These are phyloP conservation scores for Leptopterna dolabrata DNA, from an alignment of 2,888 invertebrate species.

Conservation along the genomic window DNA sequence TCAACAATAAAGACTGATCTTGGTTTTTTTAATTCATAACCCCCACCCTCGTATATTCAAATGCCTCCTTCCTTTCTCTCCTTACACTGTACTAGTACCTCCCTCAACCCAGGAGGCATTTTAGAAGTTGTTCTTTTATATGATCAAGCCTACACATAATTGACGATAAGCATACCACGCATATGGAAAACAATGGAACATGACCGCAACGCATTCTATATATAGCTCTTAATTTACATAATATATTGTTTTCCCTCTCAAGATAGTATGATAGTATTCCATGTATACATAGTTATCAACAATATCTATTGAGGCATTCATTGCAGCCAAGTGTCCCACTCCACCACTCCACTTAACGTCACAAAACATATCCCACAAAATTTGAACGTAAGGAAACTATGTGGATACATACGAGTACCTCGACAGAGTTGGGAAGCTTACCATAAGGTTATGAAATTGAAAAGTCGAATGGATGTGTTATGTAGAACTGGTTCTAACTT, in stretches of 20 bases:
- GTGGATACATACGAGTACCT: too few species aligned
- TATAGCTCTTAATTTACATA: conserved; percentile 31
- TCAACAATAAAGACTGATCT: conserved; percentile 45
- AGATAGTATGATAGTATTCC: too few species aligned
- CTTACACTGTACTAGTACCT: background rate
- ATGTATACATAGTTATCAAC: too few species aligned
- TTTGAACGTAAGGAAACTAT: too few species aligned
- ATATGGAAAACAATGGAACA: conserved; percentile 34
- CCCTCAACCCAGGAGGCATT: background rate
- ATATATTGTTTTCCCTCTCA: background rate
- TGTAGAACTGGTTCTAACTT: too few species aligned
- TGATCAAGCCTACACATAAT: conserved; percentile 20
- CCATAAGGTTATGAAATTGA: too few species aligned
- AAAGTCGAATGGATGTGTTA: too few species aligned
- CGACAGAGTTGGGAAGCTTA: too few species aligned
- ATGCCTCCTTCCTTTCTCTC: background rate
- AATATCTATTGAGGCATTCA: too few species aligned
- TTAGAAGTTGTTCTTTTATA: background rate
- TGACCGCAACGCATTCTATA: conserved; percentile 1
- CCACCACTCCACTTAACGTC: too few species aligned
- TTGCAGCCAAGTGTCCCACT: too few species aligned
- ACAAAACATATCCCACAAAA: too few species aligned
- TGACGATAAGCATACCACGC: conserved; percentile 29
- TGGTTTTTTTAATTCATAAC: conserved; percentile 47
- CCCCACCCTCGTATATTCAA: conserved; percentile 44